Base-by-base conservation (phyloP, 2,797 vertebrate genomes). In the Petrocephalus schoutedeni region DNA sequence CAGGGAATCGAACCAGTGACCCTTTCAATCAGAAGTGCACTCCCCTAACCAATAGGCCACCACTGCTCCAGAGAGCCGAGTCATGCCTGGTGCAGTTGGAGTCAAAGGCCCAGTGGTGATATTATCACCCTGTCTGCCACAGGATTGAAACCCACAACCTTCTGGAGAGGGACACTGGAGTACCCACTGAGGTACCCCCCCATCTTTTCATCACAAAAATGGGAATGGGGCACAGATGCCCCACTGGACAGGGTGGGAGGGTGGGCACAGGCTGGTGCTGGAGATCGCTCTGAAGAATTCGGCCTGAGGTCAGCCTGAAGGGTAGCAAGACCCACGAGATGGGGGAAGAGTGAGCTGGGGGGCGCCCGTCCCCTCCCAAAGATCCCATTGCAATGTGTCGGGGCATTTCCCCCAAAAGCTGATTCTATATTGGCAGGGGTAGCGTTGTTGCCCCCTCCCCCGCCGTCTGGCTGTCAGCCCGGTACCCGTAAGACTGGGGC, bases 271-370 rank as follows among this genome's bases (percentile, higher is more conserved):
- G 71, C 94, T 97, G 92, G 96, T 95, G 82, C 96, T 97, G 82
- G 96, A 97, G 93, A 95, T 97, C 89, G 95, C 96, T 57, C 91
- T 97, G 88, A 97, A 95, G 80, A 96, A 97, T 87, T 95, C 96
- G 0, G 96, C 96, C 64, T 97, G 96, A 96, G 2, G 94, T 97
- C 91, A 97, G 96, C 91, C 94, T 97, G 89, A 97, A 97, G 93
- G 96, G 97, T 87, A 97, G 96, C 92, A 97, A 96, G 90, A 96
- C 96, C 87, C 93, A 95, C 64, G 96, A 97, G 91, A 96, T 95
- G 0, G 94, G 58, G n/a, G 8, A 41, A 41, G 36, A 41, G 36
- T 1, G 28, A 28, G 28, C 28, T 28, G 28, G 28, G 28, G 28
- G 28, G 28, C 28, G 28, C 28, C 28, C 28, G 28, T 28, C 28